phyloP scores from a whole-genome alignment of 2,888 invertebrate genomes.

The Acleris literana region DNA sequence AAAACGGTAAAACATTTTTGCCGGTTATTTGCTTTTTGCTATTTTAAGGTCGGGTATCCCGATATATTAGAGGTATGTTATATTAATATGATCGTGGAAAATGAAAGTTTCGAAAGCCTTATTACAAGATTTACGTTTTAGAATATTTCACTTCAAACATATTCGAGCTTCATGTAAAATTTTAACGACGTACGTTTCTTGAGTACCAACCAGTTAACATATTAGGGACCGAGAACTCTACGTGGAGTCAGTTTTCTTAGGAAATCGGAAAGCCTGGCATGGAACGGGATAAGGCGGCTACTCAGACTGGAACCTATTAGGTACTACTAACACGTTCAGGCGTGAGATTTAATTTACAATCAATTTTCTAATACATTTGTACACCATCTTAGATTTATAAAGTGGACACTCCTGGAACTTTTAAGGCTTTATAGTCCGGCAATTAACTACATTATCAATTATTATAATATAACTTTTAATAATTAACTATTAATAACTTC shows the following conservation, averaged over 20 bases:
- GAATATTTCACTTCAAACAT: neutral
- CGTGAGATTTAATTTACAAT: slow-evolving; percentile 4
- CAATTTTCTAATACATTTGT: slow-evolving; percentile 3
- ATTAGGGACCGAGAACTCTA: no score
- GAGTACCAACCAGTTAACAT: neutral
- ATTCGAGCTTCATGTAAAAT: slow-evolving; percentile 3
- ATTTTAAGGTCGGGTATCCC: no score
- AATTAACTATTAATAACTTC: no score
- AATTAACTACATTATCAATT: no score
- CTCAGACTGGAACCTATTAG: neutral
- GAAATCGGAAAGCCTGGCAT: neutral
- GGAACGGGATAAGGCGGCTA: neutral
- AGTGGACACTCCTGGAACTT: neutral
- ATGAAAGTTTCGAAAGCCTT: neutral
- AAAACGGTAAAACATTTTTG: no score
- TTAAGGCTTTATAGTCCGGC: no score
- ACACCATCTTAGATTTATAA: neutral
- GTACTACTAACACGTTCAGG: neutral
- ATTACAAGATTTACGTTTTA: neutral
- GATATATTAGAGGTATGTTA: no score
- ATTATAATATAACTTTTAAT: no score
- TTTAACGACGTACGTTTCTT: slow-evolving; percentile 12
- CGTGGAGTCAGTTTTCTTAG: no score
- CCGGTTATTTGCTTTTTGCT: no score
- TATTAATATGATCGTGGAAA: neutral